Percentiles rank a stretch among this genome's conserved stretches.
These are phyloP conservation scores for Virgularia gustaviana DNA, from an alignment of 92 coral and sea anemone genomes.

Conservation along the genomic window DNA sequence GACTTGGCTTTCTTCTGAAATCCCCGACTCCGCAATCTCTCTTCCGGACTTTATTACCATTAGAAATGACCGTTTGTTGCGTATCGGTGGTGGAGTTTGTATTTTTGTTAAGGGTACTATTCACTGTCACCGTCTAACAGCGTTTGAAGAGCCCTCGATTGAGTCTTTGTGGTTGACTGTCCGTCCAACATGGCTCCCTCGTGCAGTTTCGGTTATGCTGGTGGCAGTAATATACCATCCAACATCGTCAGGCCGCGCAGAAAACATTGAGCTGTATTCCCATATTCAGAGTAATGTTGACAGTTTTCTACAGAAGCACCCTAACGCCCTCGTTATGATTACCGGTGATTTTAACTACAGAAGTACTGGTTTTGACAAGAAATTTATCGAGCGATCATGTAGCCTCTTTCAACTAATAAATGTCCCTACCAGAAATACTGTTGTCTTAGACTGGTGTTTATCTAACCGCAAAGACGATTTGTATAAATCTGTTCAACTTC, in stretches of 20 bases:
- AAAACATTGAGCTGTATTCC: slow-evolving; percentile 8
- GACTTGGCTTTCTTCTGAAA: background rate
- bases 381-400: background rate
- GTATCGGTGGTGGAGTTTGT: background rate
- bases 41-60: too few species aligned
- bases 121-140: background rate
- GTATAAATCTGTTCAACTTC: slow-evolving; percentile 4
- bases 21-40: too few species aligned
- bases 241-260: slow-evolving; percentile 23
- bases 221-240: slow-evolving; percentile 38
- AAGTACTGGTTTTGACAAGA: background rate
- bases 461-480: background rate
- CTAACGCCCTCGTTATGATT: background rate
- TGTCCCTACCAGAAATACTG: slow-evolving; percentile 6
- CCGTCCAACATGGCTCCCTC: slow-evolving; percentile 1
- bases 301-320: background rate
- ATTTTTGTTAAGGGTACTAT: background rate
- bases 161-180: slow-evolving; percentile 3
- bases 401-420: background rate
- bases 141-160: background rate
- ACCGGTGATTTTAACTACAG: background rate
- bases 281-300: slow-evolving; percentile 26
- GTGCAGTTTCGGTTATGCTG: slow-evolving; percentile 1
- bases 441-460: slow-evolving; percentile 17
- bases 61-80: background rate